phyloP scores from a whole-genome alignment of 2,113 vertebrate species.

The Phalacrocorax aristotelis region DNA sequence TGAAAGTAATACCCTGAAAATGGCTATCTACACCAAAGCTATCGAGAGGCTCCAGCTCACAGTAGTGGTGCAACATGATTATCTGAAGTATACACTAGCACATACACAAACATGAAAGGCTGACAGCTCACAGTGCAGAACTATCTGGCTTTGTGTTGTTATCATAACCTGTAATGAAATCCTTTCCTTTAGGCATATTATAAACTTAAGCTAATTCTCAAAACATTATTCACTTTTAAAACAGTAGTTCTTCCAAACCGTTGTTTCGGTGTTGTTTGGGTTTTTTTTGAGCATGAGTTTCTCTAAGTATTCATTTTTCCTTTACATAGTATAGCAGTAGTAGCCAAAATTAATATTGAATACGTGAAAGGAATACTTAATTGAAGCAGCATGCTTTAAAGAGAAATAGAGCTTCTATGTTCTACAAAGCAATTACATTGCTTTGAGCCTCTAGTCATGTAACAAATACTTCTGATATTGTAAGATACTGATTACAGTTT shows the following conservation, averaged over 20 bases:
- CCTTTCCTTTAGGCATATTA: not conserved
- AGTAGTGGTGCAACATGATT: not conserved
- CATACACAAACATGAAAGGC: not conserved
- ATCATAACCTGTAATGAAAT: not conserved
- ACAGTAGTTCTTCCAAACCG: not conserved
- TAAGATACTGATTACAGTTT: not conserved
- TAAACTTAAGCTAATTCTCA: not conserved
- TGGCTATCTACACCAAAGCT: not conserved
- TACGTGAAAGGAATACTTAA: conserved; percentile 28
- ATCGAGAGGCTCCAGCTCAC: not conserved
- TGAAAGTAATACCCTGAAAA: not conserved
- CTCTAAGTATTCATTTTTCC: not conserved
- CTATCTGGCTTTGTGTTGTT: not conserved
- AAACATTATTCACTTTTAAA: conserved; percentile 15
- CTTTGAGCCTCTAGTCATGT: not conserved
- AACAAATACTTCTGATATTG: not conserved
- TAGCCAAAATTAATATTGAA: conserved; percentile 38
- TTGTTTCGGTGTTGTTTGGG: not conserved
- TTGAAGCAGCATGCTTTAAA: conserved; percentile 15
- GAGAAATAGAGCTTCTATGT: not conserved
- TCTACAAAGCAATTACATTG: not conserved
- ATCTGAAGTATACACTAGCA: not conserved
- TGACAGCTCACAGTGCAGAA: not conserved
- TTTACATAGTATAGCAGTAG: not conserved
- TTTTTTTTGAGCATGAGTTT: not conserved